A percentile compares a stretch with the other conserved stretches of the same genome.
phyloP scores from a whole-genome alignment of 2,113 vertebrate genomes.

The Plecturocebus donacophilus region DNA sequence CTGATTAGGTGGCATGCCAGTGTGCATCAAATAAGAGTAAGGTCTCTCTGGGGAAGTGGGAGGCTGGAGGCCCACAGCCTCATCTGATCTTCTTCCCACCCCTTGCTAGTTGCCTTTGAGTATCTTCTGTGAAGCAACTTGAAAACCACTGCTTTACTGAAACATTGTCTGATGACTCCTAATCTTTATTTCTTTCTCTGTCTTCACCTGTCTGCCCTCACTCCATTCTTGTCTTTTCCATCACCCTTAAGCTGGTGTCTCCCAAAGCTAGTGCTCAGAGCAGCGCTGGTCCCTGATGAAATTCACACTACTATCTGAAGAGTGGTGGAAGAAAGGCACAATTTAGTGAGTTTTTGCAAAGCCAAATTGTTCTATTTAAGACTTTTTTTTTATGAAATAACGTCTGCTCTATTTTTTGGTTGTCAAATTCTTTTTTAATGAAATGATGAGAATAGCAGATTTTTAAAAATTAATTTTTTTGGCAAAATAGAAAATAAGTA shows the following conservation, averaged over 20 bases:
- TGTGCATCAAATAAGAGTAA: background rate
- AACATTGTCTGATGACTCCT: background rate
- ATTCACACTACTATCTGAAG: background rate
- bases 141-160: background rate
- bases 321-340: background rate
- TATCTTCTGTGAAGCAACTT: background rate
- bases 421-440: background rate
- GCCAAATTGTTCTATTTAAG: background rate
- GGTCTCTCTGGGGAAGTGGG: background rate
- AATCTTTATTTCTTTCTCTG: background rate
- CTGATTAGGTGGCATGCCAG: background rate
- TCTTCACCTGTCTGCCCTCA: fast-evolving
- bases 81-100: background rate
- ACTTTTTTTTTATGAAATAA: background rate
- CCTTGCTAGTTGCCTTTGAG: background rate
- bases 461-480: background rate
- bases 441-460: background rate
- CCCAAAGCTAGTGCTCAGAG: background rate
- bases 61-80: background rate
- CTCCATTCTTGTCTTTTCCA: background rate
- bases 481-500: background rate
- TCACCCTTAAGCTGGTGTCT: background rate
- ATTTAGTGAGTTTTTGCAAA: background rate
- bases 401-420: background rate
- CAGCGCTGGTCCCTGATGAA: background rate